Conservation (phyloP, 1,140 invertebrate genomes). For the Drepana arcuata region DNA sequence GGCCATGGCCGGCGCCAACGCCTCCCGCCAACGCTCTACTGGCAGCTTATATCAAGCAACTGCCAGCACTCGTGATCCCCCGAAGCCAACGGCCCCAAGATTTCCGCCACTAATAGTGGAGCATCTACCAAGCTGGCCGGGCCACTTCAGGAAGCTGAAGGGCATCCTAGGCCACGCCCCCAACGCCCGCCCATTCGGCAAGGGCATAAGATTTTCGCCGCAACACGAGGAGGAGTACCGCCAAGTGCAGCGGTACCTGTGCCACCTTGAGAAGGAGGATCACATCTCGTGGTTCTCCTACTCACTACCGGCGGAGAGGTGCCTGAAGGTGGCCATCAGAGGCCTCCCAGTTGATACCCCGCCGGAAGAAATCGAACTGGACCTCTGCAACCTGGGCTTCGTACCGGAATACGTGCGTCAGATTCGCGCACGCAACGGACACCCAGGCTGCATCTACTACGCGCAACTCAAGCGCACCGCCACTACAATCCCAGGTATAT, state of each 20-base stretch:
- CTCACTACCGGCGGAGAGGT: neutral
- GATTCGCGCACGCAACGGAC: neutral
- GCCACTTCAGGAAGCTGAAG: too few species aligned
- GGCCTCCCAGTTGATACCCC: neutral
- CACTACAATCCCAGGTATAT: neutral
- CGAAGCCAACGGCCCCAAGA: too few species aligned
- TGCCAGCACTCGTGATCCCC: too few species aligned
- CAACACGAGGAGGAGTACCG: neutral
- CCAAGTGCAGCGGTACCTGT: neutral
- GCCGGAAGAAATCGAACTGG: neutral
- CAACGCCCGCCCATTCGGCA: neutral
- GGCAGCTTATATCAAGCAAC: too few species aligned
- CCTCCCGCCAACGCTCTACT: too few species aligned
- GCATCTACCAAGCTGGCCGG: too few species aligned
- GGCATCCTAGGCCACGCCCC: neutral
- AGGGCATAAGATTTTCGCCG: neutral
- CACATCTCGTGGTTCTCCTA: neutral
- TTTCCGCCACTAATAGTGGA: too few species aligned
- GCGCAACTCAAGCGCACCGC: neutral
- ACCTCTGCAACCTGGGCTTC: neutral
- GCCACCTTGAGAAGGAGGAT: neutral
- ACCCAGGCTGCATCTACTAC: neutral
- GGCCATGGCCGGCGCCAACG: too few species aligned
- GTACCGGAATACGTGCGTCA: neutral
- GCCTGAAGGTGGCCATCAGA: neutral